Percentiles rank a stretch among this genome's conserved stretches.
Evolutionary conservation across 53 echinoderm and acorn worm genomes (phyloP).

Genomic region (Henricia sp.): DNA sequence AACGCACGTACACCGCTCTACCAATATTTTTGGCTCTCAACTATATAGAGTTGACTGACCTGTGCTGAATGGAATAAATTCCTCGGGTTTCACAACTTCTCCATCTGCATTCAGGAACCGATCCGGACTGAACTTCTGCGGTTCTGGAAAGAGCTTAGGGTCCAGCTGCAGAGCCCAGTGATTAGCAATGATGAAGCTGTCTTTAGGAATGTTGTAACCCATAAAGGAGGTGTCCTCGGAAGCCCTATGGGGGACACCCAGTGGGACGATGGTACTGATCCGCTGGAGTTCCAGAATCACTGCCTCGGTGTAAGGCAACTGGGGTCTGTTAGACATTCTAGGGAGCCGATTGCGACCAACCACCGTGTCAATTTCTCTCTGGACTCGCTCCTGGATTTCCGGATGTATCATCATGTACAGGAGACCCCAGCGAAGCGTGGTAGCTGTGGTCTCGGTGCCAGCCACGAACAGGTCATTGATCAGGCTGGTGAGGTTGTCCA

Average conservation of each 20-base stretch:
- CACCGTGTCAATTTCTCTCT: slow-evolving; percentile 68
- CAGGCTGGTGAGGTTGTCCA: slow-evolving; percentile 53
- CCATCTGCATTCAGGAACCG: slow-evolving; percentile 71
- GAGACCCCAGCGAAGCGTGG: slow-evolving; percentile 65
- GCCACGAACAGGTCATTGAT: slow-evolving; percentile 75
- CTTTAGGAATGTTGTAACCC: slow-evolving; percentile 66
- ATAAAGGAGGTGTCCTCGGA: slow-evolving; percentile 48
- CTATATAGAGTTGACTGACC: slow-evolving; percentile 32
- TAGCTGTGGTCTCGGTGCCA: slow-evolving; percentile 76
- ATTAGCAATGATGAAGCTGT: slow-evolving; percentile 68
- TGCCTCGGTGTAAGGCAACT: slow-evolving; percentile 70
- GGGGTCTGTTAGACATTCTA: slow-evolving; percentile 45
- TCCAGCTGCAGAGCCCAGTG: slow-evolving; percentile 70
- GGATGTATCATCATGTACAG: slow-evolving; percentile 69
- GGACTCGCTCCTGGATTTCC: slow-evolving; percentile 66
- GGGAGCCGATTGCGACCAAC: slow-evolving; percentile 72
- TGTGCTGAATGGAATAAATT: slow-evolving; percentile 75
- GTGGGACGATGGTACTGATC: slow-evolving; percentile 54
- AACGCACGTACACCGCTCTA: neutral
- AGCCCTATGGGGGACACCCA: slow-evolving; percentile 69
- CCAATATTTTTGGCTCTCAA: neutral
- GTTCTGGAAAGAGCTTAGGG: slow-evolving; percentile 55
- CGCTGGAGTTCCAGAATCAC: slow-evolving; percentile 72
- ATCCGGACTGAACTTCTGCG: slow-evolving; percentile 73
- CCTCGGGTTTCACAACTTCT: slow-evolving; percentile 61